Evolutionary conservation across 2,113 vertebrate species (phyloP).

Genomic region (Odocoileus virginianus): DNA sequence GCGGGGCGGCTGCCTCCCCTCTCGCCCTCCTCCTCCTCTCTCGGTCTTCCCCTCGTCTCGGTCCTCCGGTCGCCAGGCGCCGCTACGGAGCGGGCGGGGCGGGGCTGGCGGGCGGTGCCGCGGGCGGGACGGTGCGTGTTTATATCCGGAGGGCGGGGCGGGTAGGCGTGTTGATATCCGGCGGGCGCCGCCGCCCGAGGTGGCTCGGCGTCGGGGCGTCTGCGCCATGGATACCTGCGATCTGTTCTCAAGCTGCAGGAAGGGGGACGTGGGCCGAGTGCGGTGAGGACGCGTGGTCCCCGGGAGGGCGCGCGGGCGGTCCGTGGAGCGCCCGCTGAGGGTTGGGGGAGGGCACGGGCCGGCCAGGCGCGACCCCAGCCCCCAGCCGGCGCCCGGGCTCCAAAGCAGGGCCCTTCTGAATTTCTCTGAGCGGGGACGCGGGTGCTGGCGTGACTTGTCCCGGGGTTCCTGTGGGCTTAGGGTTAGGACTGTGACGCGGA

Average conservation of each 20-base stretch:
- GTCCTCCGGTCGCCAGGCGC: slow-evolving; percentile 37
- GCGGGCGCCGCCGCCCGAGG: background rate
- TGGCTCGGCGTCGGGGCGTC: slow-evolving; percentile 54
- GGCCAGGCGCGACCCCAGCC: too few relatives aligned
- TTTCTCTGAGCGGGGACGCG: accelerated
- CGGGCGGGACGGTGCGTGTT: background rate
- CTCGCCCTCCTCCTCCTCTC: too few relatives aligned
- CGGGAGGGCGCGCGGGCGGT: background rate
- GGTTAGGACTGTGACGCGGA: background rate
- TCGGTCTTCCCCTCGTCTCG: background rate
- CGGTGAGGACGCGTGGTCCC: slow-evolving; percentile 81
- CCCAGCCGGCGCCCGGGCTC: accelerated
- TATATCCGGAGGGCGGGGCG: background rate
- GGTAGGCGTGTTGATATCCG: slow-evolving; percentile 25
- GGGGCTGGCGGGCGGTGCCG: background rate
- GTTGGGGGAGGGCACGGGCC: background rate
- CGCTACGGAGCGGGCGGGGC: background rate
- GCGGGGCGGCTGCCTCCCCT: background rate
- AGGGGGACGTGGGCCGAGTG: slow-evolving; percentile 93
- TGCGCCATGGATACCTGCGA: slow-evolving; percentile 92
- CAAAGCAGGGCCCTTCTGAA: background rate
- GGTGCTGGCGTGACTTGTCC: background rate
- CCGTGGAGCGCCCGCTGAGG: background rate
- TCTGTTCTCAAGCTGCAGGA: slow-evolving; percentile 95
- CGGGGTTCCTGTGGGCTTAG: background rate